Conservation (phyloP, 2,797 vertebrate genomes). For the Perodicticus potto region DNA sequence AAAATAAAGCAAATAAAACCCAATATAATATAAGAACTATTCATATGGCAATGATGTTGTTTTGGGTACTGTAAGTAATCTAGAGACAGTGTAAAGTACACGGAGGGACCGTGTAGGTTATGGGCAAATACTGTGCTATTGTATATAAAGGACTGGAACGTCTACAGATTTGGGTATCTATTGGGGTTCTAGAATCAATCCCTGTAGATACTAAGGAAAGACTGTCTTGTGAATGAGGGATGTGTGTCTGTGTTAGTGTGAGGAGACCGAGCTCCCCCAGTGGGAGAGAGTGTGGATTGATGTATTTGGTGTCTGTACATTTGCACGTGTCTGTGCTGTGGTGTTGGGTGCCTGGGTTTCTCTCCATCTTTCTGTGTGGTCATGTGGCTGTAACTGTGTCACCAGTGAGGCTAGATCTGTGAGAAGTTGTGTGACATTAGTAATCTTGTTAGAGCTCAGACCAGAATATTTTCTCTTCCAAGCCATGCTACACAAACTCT, state of each 20-base stretch:
- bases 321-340: neutral
- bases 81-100: neutral
- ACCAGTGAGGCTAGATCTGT: neutral
- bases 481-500: neutral
- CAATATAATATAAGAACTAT: neutral
- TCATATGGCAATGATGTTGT: neutral
- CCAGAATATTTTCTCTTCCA: neutral
- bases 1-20: neutral
- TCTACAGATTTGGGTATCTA: neutral
- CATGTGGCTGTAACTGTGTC: neutral
- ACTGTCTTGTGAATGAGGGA: neutral
- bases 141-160: neutral
- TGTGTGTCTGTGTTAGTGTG: neutral
- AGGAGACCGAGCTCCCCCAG: neutral
- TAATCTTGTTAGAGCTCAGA: neutral
- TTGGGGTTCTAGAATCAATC: neutral
- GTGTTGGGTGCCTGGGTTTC: neutral
- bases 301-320: neutral
- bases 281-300: neutral
- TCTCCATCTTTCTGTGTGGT: neutral
- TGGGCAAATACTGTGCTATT: neutral
- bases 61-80: neutral
- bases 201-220: neutral
- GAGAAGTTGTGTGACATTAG: neutral
- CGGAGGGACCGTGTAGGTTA: neutral